Evolutionary conservation across 2,888 invertebrate species (phyloP).

Genomic region (Anodontia alba): DNA sequence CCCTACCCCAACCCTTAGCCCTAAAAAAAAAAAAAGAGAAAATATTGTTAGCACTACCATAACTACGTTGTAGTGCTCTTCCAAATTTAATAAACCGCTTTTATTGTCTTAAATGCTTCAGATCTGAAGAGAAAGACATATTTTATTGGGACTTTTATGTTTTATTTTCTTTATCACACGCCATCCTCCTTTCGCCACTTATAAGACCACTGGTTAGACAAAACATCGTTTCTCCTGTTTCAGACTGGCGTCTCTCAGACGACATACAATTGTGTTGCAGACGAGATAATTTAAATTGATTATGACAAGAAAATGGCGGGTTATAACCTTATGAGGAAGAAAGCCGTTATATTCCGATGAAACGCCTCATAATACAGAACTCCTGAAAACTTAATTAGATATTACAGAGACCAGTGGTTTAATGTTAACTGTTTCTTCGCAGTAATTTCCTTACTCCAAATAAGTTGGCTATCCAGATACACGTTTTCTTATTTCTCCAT

Average conservation of each 20-base stretch:
- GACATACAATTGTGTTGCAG: conserved; percentile 48
- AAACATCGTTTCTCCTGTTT: background rate
- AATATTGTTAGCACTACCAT: too few species aligned
- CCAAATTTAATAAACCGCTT: too few species aligned
- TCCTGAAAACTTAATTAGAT: conserved; percentile 20
- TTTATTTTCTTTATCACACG: conserved; percentile 11
- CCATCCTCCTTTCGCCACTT: background rate
- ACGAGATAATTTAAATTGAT: conserved; percentile 62
- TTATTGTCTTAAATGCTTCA: background rate
- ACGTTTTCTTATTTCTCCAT: too few species aligned
- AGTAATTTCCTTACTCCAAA: background rate
- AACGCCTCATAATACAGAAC: background rate
- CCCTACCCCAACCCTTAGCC: too few species aligned
- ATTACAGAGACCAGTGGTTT: conserved; percentile 11
- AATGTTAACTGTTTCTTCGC: conserved; percentile 11
- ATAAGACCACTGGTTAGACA: background rate
- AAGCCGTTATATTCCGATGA: conserved; percentile 23
- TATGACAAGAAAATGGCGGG: conserved; percentile 62
- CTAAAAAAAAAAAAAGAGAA: too few species aligned
- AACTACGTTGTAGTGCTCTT: too few species aligned
- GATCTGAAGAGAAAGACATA: background rate
- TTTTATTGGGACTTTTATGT: background rate
- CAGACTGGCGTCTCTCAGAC: conserved; percentile 38
- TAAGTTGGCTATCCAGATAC: too few species aligned
- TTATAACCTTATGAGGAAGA: conserved; percentile 50